Conservation (phyloP, 2,888 invertebrate species). For the Panzeria rudis region DNA sequence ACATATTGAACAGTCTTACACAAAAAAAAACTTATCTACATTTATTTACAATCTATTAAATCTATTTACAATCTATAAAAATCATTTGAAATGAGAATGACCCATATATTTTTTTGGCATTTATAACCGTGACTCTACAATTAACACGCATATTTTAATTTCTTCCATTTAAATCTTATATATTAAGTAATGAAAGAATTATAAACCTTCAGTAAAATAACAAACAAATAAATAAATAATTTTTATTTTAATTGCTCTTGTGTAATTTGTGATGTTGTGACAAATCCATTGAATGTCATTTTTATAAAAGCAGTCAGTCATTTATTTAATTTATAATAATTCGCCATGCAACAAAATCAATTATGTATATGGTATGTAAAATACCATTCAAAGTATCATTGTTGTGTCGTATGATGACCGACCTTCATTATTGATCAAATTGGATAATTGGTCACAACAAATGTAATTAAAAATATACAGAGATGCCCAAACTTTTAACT, state of each 20-base stretch:
- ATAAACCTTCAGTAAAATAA: conserved; percentile 12
- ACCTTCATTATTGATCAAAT: conserved; percentile 50
- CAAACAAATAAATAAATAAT: neutral
- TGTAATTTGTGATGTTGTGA: conserved; percentile 27
- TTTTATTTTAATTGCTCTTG: conserved; percentile 34
- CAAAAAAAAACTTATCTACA: no score
- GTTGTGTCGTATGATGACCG: neutral
- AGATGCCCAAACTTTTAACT: neutral
- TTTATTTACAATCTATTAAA: no score
- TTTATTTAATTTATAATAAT: conserved; percentile 25
- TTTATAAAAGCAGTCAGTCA: neutral
- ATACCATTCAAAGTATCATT: neutral
- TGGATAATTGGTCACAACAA: conserved; percentile 36
- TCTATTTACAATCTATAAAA: no score
- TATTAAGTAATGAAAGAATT: neutral
- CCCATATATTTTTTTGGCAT: neutral
- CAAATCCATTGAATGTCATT: conserved; percentile 35
- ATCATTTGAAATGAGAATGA: no score
- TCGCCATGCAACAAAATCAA: conserved; percentile 14
- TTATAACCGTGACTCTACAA: neutral
- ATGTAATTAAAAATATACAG: neutral
- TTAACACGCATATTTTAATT: conserved; percentile 29
- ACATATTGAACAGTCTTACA: no score
- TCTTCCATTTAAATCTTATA: neutral
- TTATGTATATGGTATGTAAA: neutral